Percentiles rank a stretch among this genome's conserved stretches.
Conservation (phyloP, 2,113 vertebrate species). For the human (Homo sapiens) region DNA sequence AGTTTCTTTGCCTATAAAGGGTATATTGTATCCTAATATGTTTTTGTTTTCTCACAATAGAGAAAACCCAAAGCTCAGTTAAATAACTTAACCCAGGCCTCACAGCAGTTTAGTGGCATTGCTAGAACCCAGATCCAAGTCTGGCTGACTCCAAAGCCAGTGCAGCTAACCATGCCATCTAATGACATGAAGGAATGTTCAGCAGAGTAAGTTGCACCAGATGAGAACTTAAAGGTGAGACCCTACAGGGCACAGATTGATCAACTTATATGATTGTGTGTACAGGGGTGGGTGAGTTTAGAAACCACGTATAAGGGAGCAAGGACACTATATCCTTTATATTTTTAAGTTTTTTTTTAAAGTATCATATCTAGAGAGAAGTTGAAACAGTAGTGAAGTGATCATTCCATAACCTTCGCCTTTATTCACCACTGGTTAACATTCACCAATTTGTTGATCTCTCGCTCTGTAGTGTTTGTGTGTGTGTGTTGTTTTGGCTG, state of each 20-base stretch:
- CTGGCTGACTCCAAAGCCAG: not conserved
- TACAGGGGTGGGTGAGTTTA: not conserved
- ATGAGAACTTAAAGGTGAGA: not conserved
- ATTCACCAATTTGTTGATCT: not conserved
- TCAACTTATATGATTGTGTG: not conserved
- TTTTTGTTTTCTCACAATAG: not conserved
- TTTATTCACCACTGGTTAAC: not conserved
- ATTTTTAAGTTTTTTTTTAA: conserved; percentile 51
- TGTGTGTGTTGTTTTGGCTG: not conserved
- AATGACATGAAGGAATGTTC: not conserved
- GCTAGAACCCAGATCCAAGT: not conserved
- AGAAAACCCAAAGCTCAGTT: not conserved
- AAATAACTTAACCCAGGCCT: not conserved
- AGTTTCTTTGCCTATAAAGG: no score
- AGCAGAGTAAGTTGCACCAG: not conserved
- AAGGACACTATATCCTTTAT: not conserved
- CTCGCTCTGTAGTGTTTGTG: not conserved
- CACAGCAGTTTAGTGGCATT: not conserved
- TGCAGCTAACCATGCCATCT: not conserved
- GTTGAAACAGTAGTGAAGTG: not conserved
- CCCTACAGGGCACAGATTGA: not conserved
- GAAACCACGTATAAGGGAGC: not conserved
- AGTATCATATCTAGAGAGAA: not conserved
- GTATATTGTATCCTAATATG: not conserved
- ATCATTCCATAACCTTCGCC: not conserved